Conservation (phyloP, 2,888 invertebrate species). For the Xiphydria camelus region DNA sequence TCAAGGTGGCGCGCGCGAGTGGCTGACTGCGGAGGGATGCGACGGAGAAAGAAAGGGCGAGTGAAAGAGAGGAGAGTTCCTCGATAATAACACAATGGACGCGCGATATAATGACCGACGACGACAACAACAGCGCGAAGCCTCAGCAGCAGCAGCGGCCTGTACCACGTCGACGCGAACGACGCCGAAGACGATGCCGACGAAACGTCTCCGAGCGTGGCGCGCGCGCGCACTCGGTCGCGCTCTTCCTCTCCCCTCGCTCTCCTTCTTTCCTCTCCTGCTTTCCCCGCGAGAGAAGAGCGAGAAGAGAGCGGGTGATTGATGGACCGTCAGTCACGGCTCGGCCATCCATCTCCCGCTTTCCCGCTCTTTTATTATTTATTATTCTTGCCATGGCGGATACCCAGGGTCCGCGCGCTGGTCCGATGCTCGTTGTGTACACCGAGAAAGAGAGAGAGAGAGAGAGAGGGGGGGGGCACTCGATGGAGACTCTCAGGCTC, state of each 20-base stretch:
- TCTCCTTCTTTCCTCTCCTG: too few species aligned
- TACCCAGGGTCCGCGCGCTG: slow-evolving; percentile 12
- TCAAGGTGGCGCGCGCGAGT: background rate
- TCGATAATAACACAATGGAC: too few species aligned
- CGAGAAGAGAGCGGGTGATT: slow-evolving; percentile 43
- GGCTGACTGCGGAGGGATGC: background rate
- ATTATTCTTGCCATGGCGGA: slow-evolving; percentile 44
- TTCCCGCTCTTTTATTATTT: slow-evolving; percentile 49
- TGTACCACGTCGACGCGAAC: background rate
- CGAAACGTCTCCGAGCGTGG: too few species aligned
- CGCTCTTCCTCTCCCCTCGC: too few species aligned
- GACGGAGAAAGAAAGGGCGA: background rate
- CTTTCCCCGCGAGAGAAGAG: slow-evolving; percentile 15
- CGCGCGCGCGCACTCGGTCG: too few species aligned
- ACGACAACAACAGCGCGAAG: slow-evolving; percentile 13
- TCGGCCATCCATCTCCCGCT: slow-evolving; percentile 54
- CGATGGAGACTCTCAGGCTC: slow-evolving; percentile 13
- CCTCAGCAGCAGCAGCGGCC: slow-evolving; percentile 7
- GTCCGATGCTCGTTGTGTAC: too few species aligned
- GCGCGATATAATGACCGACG: slow-evolving; percentile 10
- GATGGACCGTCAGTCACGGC: slow-evolving; percentile 57
- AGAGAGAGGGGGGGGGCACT: too few species aligned
- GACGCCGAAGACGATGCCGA: too few species aligned
- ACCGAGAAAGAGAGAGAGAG: too few species aligned
- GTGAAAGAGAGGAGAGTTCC: background rate